Base-by-base conservation (phyloP, 2,888 invertebrate species). In the Agrotis exclamationis region DNA sequence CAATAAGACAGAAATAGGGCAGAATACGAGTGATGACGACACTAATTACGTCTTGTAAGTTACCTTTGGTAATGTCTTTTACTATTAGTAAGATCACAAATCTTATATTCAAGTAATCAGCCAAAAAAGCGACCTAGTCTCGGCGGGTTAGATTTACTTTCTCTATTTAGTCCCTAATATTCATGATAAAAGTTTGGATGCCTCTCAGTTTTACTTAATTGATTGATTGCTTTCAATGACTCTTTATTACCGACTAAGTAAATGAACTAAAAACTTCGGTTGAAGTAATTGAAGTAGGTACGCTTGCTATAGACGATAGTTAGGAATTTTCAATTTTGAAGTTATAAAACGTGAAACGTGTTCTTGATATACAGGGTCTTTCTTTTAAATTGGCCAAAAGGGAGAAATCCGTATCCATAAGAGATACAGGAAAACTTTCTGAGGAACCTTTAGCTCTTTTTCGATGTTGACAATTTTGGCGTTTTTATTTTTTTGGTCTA, bases 21-120 rank as follows among this genome's bases (percentile, higher is more conserved):
- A 16, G 39, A 51, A 67, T 48, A 5, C 5, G n/a, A 63, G 58
- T 54, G 24, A 63, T 50, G 50, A 20, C 14, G 20, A 51, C 54
- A 51, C 59, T 69, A 63, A 75, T 75, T 69, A 63, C 44, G 54
- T 64, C 63, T 56, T 39, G 33, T 64, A 64, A 51, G 50, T 75
- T 47, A 44, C 47, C 44, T 53, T 57, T 13, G 22, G 39, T 56
- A 47, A 64, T 64, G 16, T 33, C 24, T 64, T 56, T 57, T 18
- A 39, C 56, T 70, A 64, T 57, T 57, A 64, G 28, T 18, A 24
- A 51, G 20, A 64, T 64, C 63, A 60, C 69, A 69, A 50, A 60
- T 69, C 54, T 60, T 47, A 39, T 6, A 6, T 24, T 59, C n/a
- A 51, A 50, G 45, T 63, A 47, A 69, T 63, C 50, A 50, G 14